Evolutionary conservation across 2,797 vertebrate species (phyloP).

Genomic region (Kryptolebias ocellatus): DNA sequence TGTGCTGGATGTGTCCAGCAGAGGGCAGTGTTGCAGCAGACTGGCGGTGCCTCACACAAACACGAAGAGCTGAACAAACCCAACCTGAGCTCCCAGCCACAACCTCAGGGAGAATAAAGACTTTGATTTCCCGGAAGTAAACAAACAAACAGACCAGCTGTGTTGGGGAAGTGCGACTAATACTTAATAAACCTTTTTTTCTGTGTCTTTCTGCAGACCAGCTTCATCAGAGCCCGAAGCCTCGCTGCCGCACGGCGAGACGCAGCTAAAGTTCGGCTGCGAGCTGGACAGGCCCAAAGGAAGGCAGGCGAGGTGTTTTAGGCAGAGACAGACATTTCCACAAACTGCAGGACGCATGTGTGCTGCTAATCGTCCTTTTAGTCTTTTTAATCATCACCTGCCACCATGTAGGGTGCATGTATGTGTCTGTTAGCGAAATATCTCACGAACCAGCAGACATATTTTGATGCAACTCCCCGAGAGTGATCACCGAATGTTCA

Average conservation of each 20-base stretch:
- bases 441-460: no score
- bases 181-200: not conserved
- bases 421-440: no score
- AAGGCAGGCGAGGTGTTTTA: not conserved
- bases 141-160: not conserved
- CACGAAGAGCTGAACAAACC: not conserved
- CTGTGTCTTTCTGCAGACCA: not conserved
- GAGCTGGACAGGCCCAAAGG: not conserved
- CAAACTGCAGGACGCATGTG: not conserved
- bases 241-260: not conserved
- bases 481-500: no score
- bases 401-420: no score
- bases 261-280: not conserved
- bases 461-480: no score
- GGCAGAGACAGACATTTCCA: not conserved
- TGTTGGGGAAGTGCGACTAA: not conserved
- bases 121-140: not conserved
- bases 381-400: no score
- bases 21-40: not conserved
- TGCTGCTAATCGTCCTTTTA: no score
- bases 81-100: not conserved
- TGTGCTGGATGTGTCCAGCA: not conserved
- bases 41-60: no score
- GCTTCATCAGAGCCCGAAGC: not conserved
- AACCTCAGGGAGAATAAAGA: not conserved